A percentile compares a stretch with the other conserved stretches of the same genome.
These are phyloP conservation scores for Bufotes viridis DNA, from an alignment of 2,797 vertebrate species.

Conservation along the genomic window DNA sequence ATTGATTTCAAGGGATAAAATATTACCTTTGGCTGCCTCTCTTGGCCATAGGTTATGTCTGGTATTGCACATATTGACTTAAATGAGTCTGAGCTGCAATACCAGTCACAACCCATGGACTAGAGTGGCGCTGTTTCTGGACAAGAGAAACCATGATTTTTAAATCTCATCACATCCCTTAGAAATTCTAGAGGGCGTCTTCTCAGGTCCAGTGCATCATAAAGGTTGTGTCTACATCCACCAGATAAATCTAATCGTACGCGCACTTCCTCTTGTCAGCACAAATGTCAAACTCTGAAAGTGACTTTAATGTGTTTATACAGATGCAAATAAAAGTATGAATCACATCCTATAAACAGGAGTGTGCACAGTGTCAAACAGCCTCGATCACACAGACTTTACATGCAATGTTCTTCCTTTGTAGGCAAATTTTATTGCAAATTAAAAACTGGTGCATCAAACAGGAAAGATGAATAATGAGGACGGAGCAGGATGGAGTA, in stretches of 20 bases:
- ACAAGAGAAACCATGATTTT: not conserved
- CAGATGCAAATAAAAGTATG: constrained; percentile 22
- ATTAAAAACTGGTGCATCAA: constrained; percentile 45
- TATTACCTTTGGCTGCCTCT: not conserved
- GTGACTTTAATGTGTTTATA: constrained; percentile 8
- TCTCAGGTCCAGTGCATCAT: not conserved
- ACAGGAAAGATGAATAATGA: constrained; percentile 46
- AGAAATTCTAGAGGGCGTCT: not conserved
- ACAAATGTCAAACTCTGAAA: not conserved
- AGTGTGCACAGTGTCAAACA: not conserved
- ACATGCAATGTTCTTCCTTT: constrained; percentile 33
- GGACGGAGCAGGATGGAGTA: constrained; percentile 19
- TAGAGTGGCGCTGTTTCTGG: too few relatives aligned
- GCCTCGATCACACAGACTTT: not conserved
- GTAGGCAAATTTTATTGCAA: constrained; percentile 57
- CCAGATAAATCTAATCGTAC: not conserved
- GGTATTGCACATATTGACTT: too few relatives aligned
- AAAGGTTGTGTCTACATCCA: not conserved
- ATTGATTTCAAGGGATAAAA: not conserved
- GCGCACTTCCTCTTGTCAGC: not conserved
- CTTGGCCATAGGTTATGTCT: not conserved
- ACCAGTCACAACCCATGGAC: too few relatives aligned
- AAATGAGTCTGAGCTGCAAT: too few relatives aligned
- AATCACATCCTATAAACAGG: not conserved
- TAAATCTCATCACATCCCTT: not conserved